Conservation (phyloP, 2,888 invertebrate species). For the Cephus nigrinus region DNA sequence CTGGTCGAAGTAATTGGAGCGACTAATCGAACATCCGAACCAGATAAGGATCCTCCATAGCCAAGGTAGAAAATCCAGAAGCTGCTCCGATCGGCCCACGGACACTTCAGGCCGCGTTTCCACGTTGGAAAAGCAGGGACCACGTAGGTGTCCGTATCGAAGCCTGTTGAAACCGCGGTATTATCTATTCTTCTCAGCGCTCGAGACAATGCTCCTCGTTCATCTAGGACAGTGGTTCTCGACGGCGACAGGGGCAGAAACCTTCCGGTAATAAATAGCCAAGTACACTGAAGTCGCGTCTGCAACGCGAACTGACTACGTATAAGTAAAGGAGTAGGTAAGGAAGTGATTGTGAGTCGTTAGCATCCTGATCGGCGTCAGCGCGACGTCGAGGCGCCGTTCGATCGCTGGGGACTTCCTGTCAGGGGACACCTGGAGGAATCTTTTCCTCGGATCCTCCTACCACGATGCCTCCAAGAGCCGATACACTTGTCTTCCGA, state of each 20-base stretch:
- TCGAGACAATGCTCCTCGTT: constrained; percentile 29
- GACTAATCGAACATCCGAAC: neutral
- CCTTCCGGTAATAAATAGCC: neutral
- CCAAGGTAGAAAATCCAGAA: neutral
- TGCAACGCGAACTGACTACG: neutral
- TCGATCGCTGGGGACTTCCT: neutral
- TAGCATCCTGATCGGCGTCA: neutral
- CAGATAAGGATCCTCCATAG: neutral
- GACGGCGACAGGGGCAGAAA: neutral
- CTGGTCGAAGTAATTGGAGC: neutral
- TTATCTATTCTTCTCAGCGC: constrained; percentile 21
- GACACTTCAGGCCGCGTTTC: neutral
- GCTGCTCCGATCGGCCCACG: neutral
- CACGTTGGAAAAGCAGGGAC: constrained; percentile 28
- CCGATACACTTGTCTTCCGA: neutral
- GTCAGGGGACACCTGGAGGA: neutral
- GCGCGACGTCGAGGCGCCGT: neutral
- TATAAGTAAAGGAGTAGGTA: neutral
- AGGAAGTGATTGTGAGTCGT: neutral
- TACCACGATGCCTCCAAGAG: neutral
- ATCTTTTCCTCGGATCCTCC: neutral
- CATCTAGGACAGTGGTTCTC: constrained; percentile 23
- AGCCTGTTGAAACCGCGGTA: constrained; percentile 5
- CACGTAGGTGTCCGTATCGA: constrained; percentile 29
- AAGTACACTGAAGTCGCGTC: neutral